phyloP scores from a whole-genome alignment of 2,888 invertebrate species.

The Melipona beecheii region DNA sequence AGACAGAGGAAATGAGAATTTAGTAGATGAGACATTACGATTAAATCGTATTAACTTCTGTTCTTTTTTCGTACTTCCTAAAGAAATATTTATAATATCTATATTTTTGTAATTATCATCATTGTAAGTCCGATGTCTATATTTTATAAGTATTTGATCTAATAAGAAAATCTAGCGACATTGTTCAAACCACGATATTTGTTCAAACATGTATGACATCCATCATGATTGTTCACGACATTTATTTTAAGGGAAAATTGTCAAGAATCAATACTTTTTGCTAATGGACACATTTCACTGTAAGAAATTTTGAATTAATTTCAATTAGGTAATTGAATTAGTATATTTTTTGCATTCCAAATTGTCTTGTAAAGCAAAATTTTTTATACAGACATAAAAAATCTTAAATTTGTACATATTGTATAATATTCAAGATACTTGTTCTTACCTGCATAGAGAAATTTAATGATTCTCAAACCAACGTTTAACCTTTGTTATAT shows the following conservation, averaged over 20 bases:
- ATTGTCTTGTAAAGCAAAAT: not conserved
- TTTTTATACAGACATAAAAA: not conserved
- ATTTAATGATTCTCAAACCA: not conserved
- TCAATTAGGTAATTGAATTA: slow-evolving; percentile 36
- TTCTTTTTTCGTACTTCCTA: slow-evolving; percentile 4
- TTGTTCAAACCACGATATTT: not conserved
- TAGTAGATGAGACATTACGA: slow-evolving; percentile 12
- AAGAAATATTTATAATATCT: not conserved
- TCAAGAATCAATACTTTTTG: slow-evolving; percentile 6
- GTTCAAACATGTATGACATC: not conserved
- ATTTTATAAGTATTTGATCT: slow-evolving; percentile 11
- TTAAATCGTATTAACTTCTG: slow-evolving; percentile 1
- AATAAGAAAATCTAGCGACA: not conserved
- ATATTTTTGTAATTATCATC: not conserved
- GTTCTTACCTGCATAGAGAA: not conserved
- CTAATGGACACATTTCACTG: slow-evolving; percentile 20
- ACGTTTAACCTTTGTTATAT: not conserved
- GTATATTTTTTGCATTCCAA: not conserved
- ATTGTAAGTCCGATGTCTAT: not conserved
- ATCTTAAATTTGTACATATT: not conserved
- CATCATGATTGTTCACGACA: not conserved
- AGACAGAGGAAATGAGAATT: slow-evolving; percentile 5
- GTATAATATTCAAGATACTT: not conserved
- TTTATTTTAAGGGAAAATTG: slow-evolving; percentile 20
- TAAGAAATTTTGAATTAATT: slow-evolving; percentile 32